Conservation (phyloP, 2,113 vertebrate species). For the Hippocampus barbouri region DNA sequence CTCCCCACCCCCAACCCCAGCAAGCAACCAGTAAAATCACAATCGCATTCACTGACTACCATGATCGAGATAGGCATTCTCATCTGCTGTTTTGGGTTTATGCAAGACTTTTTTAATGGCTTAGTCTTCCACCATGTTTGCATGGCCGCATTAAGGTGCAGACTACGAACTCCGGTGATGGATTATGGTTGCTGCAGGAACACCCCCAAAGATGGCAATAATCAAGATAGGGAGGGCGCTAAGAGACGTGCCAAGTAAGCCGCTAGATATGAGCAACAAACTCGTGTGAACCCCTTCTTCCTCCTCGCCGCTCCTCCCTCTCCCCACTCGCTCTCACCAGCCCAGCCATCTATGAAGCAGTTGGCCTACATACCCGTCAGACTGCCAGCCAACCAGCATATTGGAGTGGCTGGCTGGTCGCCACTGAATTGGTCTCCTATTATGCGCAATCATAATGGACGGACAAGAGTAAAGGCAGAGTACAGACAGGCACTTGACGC, state of each 20-base stretch:
- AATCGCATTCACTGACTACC: not conserved
- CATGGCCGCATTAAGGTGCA: constrained; percentile 14
- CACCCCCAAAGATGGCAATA: constrained; percentile 62
- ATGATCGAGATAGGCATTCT: constrained; percentile 14
- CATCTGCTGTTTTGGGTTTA: constrained; percentile 25
- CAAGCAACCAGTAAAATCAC: constrained; percentile 31
- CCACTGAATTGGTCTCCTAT: constrained; percentile 40
- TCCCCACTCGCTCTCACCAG: constrained; percentile 36
- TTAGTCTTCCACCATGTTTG: constrained; percentile 40
- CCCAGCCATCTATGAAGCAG: constrained; percentile 67
- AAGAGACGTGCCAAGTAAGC: constrained; percentile 48
- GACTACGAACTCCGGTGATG: constrained; percentile 28
- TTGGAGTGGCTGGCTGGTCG: constrained; percentile 26
- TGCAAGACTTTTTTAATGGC: constrained; percentile 24
- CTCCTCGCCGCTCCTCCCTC: constrained; percentile 42
- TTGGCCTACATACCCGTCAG: constrained; percentile 68
- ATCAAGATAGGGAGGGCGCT: constrained; percentile 55
- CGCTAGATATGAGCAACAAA: constrained; percentile 72
- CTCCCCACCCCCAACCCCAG: not conserved
- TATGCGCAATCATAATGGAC: constrained; percentile 65
- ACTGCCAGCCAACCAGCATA: constrained; percentile 66
- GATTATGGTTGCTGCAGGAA: constrained; percentile 48
- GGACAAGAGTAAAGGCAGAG: constrained; percentile 49
- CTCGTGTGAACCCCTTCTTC: constrained; percentile 69
- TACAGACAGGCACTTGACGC: not conserved